Base-by-base conservation (phyloP, 2,113 vertebrate genomes). In the Tringa solitaria region DNA sequence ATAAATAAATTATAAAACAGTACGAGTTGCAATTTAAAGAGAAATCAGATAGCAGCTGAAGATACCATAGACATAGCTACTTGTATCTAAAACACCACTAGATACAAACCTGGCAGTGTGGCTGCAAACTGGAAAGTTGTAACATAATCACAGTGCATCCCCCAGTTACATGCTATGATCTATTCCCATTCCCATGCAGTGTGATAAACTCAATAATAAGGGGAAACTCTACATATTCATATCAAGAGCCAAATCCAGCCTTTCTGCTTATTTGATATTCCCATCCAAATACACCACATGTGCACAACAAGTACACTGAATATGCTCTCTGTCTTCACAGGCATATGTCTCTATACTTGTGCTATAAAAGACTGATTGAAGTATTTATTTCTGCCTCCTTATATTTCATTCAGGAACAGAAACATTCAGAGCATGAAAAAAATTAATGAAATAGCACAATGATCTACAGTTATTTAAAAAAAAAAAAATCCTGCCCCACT, bases 231-330 rank as follows among this genome's bases (percentile, higher is more conserved):
- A 51, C 17, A 50, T 50, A 63, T 61, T 33, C 14, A 14, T 53
- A 54, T 37, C 16, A 75, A 79, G 22, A 53, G 22, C 5, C 39
- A 76, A 92, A 77, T 45, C 8, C 59, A 85, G 35, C 19, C 83
- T 88, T 94, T 90, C n/a, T 53, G 27, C 2, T 76, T 73, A 28
- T 90, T 76, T 75, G 33, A 9, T 60, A 48, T 48, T 41, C 24
- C 26, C 8, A 39, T 28, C 3, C 2, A 1, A 91, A 41, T 19
- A 32, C 2, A 59, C 7, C 16, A 28, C 14, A 8, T 3, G 4
- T 68, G 35, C 21, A 45, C 33, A 33, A 28, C 1, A 1, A 24
- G 12, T n/a, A 64, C 8, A 46, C 35, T 8, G 43, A 79, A 60
- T 18, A 11, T 35, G 33, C 12, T 84, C 12, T 27, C 27, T 43